Percentiles rank a stretch among this genome's conserved stretches.
phyloP scores from a whole-genome alignment of 2,113 vertebrate species.

The Herpetotheres cachinnans region DNA sequence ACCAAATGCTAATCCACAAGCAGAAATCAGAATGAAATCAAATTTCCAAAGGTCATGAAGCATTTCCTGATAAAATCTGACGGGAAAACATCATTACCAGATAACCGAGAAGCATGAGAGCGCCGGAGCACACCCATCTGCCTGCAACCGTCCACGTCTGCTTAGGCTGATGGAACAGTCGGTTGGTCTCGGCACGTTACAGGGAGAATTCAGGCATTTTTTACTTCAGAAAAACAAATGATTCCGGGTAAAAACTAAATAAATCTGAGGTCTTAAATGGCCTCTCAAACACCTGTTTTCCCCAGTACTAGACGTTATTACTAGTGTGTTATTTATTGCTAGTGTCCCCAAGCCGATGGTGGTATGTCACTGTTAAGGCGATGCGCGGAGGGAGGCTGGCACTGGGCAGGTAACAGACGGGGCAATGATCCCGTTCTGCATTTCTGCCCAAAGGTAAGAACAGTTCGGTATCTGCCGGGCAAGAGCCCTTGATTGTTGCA shows the following conservation, averaged over 20 bases:
- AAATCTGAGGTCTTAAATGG: neutral
- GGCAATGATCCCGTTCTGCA: neutral
- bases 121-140: neutral
- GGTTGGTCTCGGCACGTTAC: too few relatives aligned
- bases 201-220: neutral
- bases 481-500: too few relatives aligned
- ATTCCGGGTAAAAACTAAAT: neutral
- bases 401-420: accelerated
- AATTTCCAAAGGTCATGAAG: neutral
- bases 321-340: neutral
- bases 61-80: neutral
- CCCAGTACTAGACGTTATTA: neutral
- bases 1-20: neutral
- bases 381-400: neutral
- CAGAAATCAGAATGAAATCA: neutral
- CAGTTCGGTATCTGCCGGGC: accelerated
- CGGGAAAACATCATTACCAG: neutral
- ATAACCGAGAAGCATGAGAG: neutral
- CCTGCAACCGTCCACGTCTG: accelerated
- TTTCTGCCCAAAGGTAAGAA: neutral
- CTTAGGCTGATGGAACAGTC: neutral
- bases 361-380: neutral
- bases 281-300: neutral
- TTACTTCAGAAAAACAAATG: neutral
- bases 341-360: neutral